Base-by-base conservation (phyloP, 1,140 invertebrate species). In the Aphis craccivora region DNA sequence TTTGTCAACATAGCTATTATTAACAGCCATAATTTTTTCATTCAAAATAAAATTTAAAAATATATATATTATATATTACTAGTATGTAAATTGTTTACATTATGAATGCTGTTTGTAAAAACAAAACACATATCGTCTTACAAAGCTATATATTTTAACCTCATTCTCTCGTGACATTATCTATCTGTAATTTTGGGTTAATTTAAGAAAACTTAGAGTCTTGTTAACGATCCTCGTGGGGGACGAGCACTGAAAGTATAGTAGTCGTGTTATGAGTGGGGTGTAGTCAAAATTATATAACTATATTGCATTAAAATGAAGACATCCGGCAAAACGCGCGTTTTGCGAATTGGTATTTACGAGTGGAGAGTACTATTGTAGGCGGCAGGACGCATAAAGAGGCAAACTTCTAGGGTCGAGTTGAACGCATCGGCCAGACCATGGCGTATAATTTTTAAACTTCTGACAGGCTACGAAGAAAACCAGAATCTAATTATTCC, bases 401-500 rank as follows among this genome's bases (percentile, higher is more conserved):
- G 76, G 91, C 81, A 55, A 93, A 93, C 81, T 93, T 93, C 91
- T 86, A n/a, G 25, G 25, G 55, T 25, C 11, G 88, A 60, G 45
- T 45, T n/a, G 40, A 43, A 81, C 76, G 48, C 91, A 48, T 83
- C 22, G 76, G 40, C 91, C 45, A 83, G 91, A 92, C 91, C 91
- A 45, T 92, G n/a, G 81, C 91, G 81, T 86, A 93, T 93, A 93
- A 93, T 93, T 93, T 93, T 93, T 93, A 93, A 93, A 93, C 91
- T 93, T 93, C 37, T 93, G 91, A 93, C 91, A 86, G 91, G 35
- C 91, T 20, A 67, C 67, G 48, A 93, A 86, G 30, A n/a, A 93
- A 86, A 86, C 81, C 91, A 86, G 91, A 93, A 93, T 93, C 81
- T 93, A 93, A 93, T 93, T 93, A 93, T 84, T 84, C 14, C 20